These are phyloP conservation scores for Meiosimyza decipiens DNA, from an alignment of 2,888 invertebrate genomes.

Conservation along the genomic window DNA sequence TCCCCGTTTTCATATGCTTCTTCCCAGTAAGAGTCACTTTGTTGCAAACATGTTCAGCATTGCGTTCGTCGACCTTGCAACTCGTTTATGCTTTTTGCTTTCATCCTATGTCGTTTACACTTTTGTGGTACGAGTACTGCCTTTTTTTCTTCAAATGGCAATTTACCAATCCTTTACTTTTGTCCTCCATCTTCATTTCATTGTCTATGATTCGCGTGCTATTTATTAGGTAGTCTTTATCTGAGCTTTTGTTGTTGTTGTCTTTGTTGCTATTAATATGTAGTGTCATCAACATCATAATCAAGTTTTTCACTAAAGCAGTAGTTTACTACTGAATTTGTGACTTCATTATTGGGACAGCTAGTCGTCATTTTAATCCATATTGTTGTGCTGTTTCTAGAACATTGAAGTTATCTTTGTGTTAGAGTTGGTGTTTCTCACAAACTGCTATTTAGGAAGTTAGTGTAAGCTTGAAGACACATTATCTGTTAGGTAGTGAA, in stretches of 20 bases:
- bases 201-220: conserved; percentile 14
- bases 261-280: background rate
- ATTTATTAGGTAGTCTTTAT: conserved; percentile 10
- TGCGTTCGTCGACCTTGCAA: conserved; percentile 67
- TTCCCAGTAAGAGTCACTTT: background rate
- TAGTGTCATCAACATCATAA: conserved; percentile 17
- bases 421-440: too few relatives aligned
- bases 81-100: conserved; percentile 55
- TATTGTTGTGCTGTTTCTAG: background rate
- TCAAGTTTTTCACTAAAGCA: background rate
- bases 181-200: background rate
- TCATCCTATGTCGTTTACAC: conserved; percentile 24
- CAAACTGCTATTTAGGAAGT: too few relatives aligned
- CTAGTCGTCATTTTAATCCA: background rate
- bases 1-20: background rate
- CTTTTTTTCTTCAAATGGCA: conserved; percentile 3
- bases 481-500: too few relatives aligned
- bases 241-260: conserved; percentile 1
- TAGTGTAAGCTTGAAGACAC: too few relatives aligned
- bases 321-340: too few relatives aligned
- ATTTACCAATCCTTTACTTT: background rate
- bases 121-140: conserved; percentile 6
- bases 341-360: background rate
- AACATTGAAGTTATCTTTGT: background rate
- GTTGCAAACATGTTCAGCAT: conserved; percentile 26